A percentile compares a stretch with the other conserved stretches of the same genome.
These are phyloP conservation scores for Strix occidentalis DNA, from an alignment of 2,797 vertebrate genomes.

Conservation along the genomic window DNA sequence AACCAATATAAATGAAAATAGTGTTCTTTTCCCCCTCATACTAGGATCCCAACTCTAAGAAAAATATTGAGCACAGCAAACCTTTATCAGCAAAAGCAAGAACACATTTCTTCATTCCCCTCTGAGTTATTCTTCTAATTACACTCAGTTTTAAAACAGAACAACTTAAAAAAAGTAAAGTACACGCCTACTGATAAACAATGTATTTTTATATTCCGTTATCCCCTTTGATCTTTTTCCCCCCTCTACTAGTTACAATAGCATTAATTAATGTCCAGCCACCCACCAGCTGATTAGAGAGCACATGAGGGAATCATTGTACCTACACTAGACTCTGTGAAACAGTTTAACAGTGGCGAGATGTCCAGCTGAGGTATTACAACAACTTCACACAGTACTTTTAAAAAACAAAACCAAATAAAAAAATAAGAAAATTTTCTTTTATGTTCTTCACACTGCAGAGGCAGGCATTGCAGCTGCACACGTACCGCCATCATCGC, in stretches of 20 bases:
- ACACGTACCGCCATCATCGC: accelerated
- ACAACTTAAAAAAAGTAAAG: not conserved
- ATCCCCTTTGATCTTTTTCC: not conserved
- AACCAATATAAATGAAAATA: not conserved
- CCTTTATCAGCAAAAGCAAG: not conserved
- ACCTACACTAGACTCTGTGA: not conserved
- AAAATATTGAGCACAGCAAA: not conserved
- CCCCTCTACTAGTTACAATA: not conserved
- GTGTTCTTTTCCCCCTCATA: not conserved
- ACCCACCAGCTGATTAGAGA: not conserved
- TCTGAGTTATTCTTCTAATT: not conserved
- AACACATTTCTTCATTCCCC: not conserved
- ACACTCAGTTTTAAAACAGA: not conserved
- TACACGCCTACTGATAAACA: not conserved
- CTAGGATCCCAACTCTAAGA: not conserved
- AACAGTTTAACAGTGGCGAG: not conserved
- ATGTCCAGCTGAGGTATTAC: not conserved
- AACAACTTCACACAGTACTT: not conserved
- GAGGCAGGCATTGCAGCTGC: accelerated
- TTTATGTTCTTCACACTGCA: not conserved
- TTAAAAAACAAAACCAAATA: not conserved
- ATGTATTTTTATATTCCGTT: not conserved
- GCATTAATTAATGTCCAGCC: not conserved
- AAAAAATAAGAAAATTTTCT: not conserved
- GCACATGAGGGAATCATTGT: not conserved